Conservation (phyloP, 2,113 vertebrate genomes). For the Hydropotes inermis region DNA sequence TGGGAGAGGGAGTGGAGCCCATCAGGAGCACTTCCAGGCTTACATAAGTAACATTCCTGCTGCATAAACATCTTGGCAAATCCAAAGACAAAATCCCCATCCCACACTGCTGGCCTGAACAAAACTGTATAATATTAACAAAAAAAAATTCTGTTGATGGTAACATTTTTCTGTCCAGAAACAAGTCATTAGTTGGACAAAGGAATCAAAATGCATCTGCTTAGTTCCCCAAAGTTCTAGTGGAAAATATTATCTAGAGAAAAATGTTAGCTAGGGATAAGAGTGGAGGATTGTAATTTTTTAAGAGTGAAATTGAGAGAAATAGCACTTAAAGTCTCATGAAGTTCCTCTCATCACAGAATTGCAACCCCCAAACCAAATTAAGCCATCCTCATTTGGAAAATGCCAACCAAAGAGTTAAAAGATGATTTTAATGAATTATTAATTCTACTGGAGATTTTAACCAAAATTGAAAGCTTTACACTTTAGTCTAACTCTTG, state of each 20-base stretch:
- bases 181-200: constrained; percentile 81
- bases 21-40: constrained; percentile 78
- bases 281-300: constrained; percentile 45
- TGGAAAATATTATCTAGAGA: constrained; percentile 59
- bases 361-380: neutral
- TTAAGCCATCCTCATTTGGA: neutral
- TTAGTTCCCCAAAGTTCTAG: constrained; percentile 64
- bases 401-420: neutral
- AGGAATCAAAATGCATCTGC: constrained; percentile 75
- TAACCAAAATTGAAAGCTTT: neutral
- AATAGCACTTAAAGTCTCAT: constrained; percentile 45
- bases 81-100: constrained; percentile 66
- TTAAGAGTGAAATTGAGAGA: constrained; percentile 60
- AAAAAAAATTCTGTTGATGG: constrained; percentile 70
- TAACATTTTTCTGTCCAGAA: constrained; percentile 80
- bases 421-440: neutral
- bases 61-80: constrained; percentile 83
- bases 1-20: constrained; percentile 67
- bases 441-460: neutral
- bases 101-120: constrained; percentile 78
- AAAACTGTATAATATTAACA: constrained; percentile 74
- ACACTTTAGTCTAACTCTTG: neutral
- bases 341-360: neutral
- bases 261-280: constrained; percentile 44
- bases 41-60: constrained; percentile 84